A percentile compares a stretch with the other conserved stretches of the same genome.
phyloP scores from a whole-genome alignment of 2,797 vertebrate species.

The Melanotaenia boesemani region DNA sequence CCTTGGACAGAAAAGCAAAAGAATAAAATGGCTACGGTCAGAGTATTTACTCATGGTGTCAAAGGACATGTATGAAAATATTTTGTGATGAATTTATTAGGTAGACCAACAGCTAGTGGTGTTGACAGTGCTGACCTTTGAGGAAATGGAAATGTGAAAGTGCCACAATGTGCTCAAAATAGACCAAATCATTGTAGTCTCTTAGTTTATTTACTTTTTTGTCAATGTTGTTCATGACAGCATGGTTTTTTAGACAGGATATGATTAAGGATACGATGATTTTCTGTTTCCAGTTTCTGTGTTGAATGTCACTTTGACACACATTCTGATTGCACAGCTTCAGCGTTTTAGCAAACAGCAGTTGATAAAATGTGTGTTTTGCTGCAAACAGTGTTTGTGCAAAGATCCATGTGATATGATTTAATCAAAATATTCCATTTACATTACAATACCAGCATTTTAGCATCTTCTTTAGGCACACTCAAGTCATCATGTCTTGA shows the following conservation, averaged over 20 bases:
- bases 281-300: neutral
- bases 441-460: slow-evolving; percentile 7
- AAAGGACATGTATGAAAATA: neutral
- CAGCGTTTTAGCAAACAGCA: neutral
- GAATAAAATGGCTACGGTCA: neutral
- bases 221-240: too few species aligned
- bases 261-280: neutral
- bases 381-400: neutral
- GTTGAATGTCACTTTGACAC: neutral
- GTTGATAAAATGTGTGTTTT: neutral
- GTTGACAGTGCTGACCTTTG: slow-evolving; percentile 25
- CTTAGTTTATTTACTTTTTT: neutral
- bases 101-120: neutral
- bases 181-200: neutral
- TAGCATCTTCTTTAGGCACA: neutral
- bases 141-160: neutral
- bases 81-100: neutral
- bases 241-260: too few species aligned
- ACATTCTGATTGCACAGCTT: neutral
- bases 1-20: neutral
- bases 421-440: slow-evolving; percentile 13
- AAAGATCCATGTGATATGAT: neutral
- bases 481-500: slow-evolving; percentile 10
- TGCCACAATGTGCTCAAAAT: slow-evolving; percentile 8
- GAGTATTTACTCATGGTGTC: neutral